phyloP scores from a whole-genome alignment of 2,797 vertebrate genomes.

The Pseudochirops corinnae region DNA sequence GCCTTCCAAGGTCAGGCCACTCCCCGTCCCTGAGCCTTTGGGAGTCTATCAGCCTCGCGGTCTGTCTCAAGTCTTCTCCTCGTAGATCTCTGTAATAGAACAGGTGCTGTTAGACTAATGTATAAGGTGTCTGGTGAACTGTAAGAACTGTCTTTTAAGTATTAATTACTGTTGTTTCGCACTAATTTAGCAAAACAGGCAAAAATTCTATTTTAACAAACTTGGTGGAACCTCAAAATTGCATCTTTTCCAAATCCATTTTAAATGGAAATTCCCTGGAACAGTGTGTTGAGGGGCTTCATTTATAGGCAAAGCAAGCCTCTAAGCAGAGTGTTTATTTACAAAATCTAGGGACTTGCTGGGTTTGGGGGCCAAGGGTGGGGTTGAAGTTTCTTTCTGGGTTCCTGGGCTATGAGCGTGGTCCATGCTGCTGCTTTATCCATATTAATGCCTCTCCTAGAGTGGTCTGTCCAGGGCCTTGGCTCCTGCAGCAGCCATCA shows the following conservation, averaged over 20 bases:
- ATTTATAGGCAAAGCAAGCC: constrained; percentile 23
- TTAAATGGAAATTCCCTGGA: constrained; percentile 47
- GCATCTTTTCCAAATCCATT: constrained; percentile 37
- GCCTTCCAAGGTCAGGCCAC: constrained; percentile 36
- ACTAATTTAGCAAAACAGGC: constrained; percentile 59
- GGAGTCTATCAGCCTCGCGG: constrained; percentile 19
- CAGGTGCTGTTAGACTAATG: constrained; percentile 12
- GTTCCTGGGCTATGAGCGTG: constrained; percentile 19
- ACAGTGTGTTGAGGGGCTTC: constrained; percentile 32
- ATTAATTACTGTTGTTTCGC: constrained; percentile 44
- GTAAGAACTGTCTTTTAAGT: constrained; percentile 52
- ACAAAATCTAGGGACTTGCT: neutral
- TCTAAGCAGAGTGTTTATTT: constrained; percentile 11
- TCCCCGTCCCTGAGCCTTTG: constrained; percentile 47
- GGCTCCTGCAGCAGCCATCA: neutral
- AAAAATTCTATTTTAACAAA: constrained; percentile 64
- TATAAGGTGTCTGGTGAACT: neutral
- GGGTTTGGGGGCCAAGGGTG: neutral
- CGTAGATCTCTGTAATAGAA: neutral
- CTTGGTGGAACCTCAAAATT: constrained; percentile 44
- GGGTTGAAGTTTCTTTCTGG: constrained; percentile 32
- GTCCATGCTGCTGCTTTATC: constrained; percentile 27
- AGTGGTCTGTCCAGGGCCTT: neutral
- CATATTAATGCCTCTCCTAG: neutral
- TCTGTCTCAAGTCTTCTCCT: constrained; percentile 23